A percentile compares a stretch with the other conserved stretches of the same genome.
phyloP scores from a whole-genome alignment of 2,888 invertebrate species.

The Melinaea marsaeus region DNA sequence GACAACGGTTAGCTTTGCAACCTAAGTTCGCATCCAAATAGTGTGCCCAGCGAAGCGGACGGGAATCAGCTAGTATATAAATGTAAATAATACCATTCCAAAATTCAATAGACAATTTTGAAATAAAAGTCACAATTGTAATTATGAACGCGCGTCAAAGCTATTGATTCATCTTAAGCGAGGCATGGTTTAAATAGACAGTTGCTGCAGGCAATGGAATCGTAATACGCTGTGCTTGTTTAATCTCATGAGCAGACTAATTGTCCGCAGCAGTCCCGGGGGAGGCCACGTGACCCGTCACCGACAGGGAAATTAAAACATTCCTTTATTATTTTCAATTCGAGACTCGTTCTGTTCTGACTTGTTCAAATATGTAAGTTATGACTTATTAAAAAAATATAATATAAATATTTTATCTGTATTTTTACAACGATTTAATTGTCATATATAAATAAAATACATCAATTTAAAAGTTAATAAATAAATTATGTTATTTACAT shows the following conservation, averaged over 20 bases:
- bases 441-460: too few species aligned
- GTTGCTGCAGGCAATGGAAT: constrained; percentile 41
- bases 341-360: constrained; percentile 34
- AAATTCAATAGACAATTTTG: neutral
- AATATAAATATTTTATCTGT: neutral
- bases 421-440: neutral
- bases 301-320: constrained; percentile 77
- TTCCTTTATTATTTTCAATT: constrained; percentile 71
- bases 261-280: constrained; percentile 72
- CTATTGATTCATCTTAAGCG: constrained; percentile 41
- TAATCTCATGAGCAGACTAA: constrained; percentile 75
- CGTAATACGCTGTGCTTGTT: constrained; percentile 51
- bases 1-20: too few species aligned
- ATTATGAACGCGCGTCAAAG: constrained; percentile 40
- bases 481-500: too few species aligned
- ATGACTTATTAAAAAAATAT: neutral
- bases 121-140: neutral
- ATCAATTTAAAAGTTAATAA: too few species aligned
- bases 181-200: constrained; percentile 43
- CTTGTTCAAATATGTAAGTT: constrained; percentile 22
- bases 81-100: neutral
- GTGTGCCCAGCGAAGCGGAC: too few species aligned
- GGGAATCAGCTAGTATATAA: too few species aligned
- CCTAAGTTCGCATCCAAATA: too few species aligned
- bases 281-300: constrained; percentile 76